A percentile compares a stretch with the other conserved stretches of the same genome.
Conservation (phyloP, 2,113 vertebrate species). For the Crocuta crocuta region DNA sequence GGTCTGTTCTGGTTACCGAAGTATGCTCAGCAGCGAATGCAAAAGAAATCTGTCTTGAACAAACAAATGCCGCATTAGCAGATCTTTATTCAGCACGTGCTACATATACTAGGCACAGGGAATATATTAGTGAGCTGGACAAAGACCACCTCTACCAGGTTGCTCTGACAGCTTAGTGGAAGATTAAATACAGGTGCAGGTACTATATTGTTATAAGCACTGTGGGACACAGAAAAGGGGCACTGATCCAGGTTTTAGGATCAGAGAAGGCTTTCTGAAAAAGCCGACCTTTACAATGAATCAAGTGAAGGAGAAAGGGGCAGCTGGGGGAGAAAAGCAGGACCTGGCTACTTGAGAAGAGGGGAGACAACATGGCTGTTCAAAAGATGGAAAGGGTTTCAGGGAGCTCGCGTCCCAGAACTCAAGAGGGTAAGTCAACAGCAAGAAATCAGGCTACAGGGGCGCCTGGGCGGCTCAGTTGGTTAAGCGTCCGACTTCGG, state of each 20-base stretch:
- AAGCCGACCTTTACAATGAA: neutral
- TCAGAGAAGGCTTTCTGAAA: neutral
- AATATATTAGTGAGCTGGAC: neutral
- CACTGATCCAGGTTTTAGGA: neutral
- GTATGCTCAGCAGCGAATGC: neutral
- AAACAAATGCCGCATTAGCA: neutral
- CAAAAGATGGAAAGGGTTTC: neutral
- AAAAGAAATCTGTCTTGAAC: neutral
- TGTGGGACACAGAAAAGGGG: neutral
- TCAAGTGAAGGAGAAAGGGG: neutral
- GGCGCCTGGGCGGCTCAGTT: no score
- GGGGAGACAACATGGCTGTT: neutral
- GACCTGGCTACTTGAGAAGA: constrained; percentile 5
- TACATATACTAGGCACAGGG: neutral
- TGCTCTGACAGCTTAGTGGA: neutral
- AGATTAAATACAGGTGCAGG: neutral
- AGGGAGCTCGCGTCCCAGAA: neutral
- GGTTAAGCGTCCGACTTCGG: no score
- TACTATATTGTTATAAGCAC: neutral
- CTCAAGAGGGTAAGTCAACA: neutral
- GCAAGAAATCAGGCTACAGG: neutral
- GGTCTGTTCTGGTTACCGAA: neutral
- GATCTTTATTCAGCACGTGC: neutral
- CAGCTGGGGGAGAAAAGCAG: neutral
- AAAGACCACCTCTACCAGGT: neutral